These are phyloP conservation scores for Nymphicus hollandicus DNA, from an alignment of 2,113 vertebrate genomes.

Conservation along the genomic window DNA sequence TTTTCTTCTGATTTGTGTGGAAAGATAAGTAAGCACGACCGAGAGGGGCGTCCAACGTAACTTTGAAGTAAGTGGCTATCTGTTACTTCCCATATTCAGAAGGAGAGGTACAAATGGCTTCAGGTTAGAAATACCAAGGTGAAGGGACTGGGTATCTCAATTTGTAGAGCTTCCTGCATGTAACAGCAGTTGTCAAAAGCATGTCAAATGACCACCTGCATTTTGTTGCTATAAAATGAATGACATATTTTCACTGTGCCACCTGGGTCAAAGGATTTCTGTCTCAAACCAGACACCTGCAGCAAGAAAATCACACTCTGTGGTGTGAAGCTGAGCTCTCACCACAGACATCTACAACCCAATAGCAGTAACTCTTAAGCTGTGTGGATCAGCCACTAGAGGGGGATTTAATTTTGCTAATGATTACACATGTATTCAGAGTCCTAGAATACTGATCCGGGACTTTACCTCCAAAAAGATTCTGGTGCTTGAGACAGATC, in stretches of 20 bases:
- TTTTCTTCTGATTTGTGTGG: not conserved
- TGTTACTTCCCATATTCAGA: not conserved
- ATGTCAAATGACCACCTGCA: not conserved
- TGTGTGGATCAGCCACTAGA: constrained; percentile 28
- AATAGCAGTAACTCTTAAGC: not conserved
- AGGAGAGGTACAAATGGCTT: not conserved
- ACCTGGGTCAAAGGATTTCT: not conserved
- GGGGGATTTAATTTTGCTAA: constrained; percentile 44
- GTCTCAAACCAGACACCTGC: not conserved
- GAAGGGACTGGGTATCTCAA: not conserved
- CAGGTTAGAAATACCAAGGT: not conserved
- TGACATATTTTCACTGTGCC: not conserved
- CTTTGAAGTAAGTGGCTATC: not conserved
- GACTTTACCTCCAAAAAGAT: not conserved
- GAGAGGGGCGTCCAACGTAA: not conserved
- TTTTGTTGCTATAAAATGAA: not conserved
- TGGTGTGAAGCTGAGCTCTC: not conserved
- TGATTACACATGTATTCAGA: accelerated
- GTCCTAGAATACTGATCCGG: accelerated
- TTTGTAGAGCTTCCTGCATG: not conserved
- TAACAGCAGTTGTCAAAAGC: not conserved
- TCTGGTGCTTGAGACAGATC: not conserved
- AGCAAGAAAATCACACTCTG: not conserved
- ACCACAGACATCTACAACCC: not conserved
- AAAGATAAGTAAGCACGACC: not conserved